Conservation (phyloP, 2,113 vertebrate genomes). For the Calyptommatus sinebrachiatus region DNA sequence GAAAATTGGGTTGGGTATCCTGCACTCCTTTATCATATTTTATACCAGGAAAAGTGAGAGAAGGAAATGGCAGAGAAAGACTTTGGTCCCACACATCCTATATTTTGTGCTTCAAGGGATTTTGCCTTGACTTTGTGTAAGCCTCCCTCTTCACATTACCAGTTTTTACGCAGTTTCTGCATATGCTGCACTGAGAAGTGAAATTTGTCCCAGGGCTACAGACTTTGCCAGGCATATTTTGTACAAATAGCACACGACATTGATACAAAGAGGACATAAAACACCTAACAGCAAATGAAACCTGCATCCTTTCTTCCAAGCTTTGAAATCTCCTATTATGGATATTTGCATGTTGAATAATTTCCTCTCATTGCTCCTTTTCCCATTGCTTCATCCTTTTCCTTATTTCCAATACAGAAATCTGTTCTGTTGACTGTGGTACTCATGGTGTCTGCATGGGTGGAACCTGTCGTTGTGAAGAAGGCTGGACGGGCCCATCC, state of each 20-base stretch:
- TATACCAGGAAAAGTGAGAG: neutral
- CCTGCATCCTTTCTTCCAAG: too few species aligned
- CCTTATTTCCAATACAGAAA: conserved; percentile 68
- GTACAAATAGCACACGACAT: too few species aligned
- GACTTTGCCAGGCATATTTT: too few species aligned
- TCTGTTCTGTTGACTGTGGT: conserved; percentile 89
- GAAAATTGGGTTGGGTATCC: conserved; percentile 9
- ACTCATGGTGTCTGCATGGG: conserved; percentile 88
- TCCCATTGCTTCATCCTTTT: neutral
- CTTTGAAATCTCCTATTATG: neutral
- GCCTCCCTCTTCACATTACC: too few species aligned
- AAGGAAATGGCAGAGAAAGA: neutral
- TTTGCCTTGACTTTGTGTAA: too few species aligned
- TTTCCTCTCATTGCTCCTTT: neutral
- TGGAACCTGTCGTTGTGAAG: conserved; percentile 90
- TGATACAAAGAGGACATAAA: neutral
- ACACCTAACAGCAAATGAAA: neutral
- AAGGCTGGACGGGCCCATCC: conserved; percentile 89
- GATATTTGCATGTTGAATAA: neutral
- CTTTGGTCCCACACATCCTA: neutral
- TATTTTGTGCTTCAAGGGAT: too few species aligned
- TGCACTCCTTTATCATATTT: neutral
- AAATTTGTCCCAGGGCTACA: too few species aligned
- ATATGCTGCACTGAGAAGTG: too few species aligned
- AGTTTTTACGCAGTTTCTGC: too few species aligned